Conservation (phyloP, 2,797 vertebrate species). For the Simalia tracyae region DNA sequence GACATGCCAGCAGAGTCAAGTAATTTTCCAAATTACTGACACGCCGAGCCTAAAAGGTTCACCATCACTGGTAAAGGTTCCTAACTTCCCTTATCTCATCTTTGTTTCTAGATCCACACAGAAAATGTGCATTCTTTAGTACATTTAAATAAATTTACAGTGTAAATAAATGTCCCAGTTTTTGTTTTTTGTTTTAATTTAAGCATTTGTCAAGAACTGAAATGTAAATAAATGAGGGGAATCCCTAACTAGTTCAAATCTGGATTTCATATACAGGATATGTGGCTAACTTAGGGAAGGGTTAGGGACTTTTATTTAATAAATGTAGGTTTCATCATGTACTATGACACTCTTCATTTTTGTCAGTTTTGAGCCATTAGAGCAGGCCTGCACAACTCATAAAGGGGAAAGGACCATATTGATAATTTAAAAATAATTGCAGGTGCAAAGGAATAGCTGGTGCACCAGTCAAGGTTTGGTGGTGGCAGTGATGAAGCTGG, state of each 20-base stretch:
- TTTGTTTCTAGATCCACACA: neutral
- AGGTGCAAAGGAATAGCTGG: neutral
- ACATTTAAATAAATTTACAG: neutral
- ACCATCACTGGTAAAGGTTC: no score
- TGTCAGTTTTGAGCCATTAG: neutral
- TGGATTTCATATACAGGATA: neutral
- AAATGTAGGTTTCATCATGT: neutral
- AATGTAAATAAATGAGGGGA: neutral
- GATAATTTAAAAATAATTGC: neutral
- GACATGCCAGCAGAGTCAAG: no score
- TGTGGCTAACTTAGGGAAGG: neutral
- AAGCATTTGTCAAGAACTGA: neutral
- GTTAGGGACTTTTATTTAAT: neutral
- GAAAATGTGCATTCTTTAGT: neutral
- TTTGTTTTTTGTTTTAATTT: neutral
- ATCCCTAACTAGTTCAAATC: neutral
- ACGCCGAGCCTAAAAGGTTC: no score
- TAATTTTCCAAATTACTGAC: no score
- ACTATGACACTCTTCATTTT: neutral
- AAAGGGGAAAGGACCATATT: neutral
- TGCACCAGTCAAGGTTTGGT: neutral
- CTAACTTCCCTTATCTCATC: neutral
- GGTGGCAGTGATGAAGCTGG: neutral
- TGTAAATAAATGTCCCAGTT: neutral
- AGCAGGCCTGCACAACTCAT: neutral